A percentile compares a stretch with the other conserved stretches of the same genome.
Evolutionary conservation across 2,113 vertebrate species (phyloP).

Genomic region (Ia io): DNA sequence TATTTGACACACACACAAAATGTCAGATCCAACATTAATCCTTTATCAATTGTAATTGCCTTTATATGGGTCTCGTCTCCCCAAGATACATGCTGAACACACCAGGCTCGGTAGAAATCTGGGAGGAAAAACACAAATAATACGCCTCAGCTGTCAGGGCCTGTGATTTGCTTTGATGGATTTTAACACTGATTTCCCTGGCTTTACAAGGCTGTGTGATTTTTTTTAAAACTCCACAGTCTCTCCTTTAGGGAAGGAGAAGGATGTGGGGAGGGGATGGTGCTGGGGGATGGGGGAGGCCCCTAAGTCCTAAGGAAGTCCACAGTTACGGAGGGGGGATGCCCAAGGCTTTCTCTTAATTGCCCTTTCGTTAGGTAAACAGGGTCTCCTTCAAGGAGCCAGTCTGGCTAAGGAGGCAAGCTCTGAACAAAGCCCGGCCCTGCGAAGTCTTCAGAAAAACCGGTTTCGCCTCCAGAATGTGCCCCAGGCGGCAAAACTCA

Average conservation of each 20-base stretch:
- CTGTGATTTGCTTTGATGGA: constrained; percentile 73
- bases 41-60: constrained; percentile 76
- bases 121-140: constrained; percentile 71
- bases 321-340: not conserved
- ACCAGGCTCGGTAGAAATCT: constrained; percentile 61
- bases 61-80: constrained; percentile 72
- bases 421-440: not conserved
- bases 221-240: not conserved
- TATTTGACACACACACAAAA: constrained; percentile 76
- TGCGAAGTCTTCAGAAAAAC: constrained; percentile 25
- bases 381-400: not conserved
- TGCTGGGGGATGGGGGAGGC: too few species aligned
- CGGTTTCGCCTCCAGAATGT: constrained; percentile 23
- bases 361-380: not conserved
- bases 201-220: constrained; percentile 57
- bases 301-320: not conserved
- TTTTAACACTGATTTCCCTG: constrained; percentile 64
- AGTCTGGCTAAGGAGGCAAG: not conserved
- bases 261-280: not conserved
- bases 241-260: not conserved
- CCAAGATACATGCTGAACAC: constrained; percentile 45
- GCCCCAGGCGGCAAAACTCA: not conserved
- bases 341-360: not conserved
- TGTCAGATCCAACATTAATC: constrained; percentile 75
- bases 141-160: constrained; percentile 33